Conservation (phyloP, 2,797 vertebrate genomes). For the Okamejei kenojei region DNA sequence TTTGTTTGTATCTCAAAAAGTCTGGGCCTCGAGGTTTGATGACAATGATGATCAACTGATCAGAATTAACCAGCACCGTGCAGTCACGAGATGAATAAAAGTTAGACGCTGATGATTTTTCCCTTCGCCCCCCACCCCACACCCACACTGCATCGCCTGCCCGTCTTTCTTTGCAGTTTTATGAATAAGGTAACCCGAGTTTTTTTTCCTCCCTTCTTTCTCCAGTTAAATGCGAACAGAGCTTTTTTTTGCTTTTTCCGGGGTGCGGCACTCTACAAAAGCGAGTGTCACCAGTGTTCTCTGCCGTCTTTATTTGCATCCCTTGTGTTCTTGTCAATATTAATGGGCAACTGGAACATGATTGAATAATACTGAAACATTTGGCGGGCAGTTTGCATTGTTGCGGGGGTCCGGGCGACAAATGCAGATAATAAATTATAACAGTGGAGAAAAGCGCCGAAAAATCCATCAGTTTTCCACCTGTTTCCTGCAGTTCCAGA, state of each 20-base stretch:
- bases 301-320: constrained; percentile 33
- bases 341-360: constrained; percentile 37
- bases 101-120: neutral
- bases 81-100: neutral
- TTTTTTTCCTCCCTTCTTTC: neutral
- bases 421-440: constrained; percentile 34
- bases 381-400: constrained; percentile 29
- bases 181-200: constrained; percentile 21
- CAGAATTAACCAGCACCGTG: neutral
- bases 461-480: constrained; percentile 29
- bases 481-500: constrained; percentile 31
- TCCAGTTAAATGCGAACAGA: neutral
- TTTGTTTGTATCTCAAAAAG: neutral
- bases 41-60: neutral
- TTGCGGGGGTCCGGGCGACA: neutral
- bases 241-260: neutral
- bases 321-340: constrained; percentile 38
- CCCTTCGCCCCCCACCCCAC: neutral
- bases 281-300: constrained; percentile 30
- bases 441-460: constrained; percentile 25
- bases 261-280: constrained; percentile 25
- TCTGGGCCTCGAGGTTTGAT: neutral
- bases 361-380: constrained; percentile 36
- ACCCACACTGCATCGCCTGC: neutral
- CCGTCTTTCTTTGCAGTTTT: constrained; percentile 12